These are phyloP conservation scores for Caprella mutica DNA, from an alignment of 2,888 invertebrate species.

Conservation along the genomic window DNA sequence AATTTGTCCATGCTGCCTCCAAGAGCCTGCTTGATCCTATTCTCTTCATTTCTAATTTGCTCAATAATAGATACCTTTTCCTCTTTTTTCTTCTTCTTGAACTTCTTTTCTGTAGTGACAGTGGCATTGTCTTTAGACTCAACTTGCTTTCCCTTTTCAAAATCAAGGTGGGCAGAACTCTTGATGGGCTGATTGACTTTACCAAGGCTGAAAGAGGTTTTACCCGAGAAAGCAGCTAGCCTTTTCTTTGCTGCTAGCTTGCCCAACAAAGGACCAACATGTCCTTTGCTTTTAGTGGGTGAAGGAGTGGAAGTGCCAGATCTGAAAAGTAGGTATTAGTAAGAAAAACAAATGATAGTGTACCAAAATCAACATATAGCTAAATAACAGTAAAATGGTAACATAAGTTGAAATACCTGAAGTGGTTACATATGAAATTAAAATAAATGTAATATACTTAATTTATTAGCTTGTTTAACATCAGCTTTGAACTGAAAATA, in stretches of 20 bases:
- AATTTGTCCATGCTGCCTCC: slow-evolving; percentile 20
- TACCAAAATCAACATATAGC: too few species aligned
- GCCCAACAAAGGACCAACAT: slow-evolving; percentile 38
- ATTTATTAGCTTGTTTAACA: too few species aligned
- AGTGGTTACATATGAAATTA: too few species aligned
- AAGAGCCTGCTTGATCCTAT: slow-evolving; percentile 21
- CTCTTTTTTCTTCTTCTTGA: slow-evolving; percentile 31
- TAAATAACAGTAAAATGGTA: too few species aligned
- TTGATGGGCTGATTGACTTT: slow-evolving; percentile 13
- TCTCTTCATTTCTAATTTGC: slow-evolving; percentile 30
- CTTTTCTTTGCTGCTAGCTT: slow-evolving; percentile 42
- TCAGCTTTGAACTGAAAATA: too few species aligned
- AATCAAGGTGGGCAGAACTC: slow-evolving; percentile 13
- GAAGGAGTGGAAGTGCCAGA: too few species aligned
- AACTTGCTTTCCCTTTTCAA: slow-evolving; percentile 11
- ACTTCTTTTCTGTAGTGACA: not conserved
- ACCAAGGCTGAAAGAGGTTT: slow-evolving; percentile 10
- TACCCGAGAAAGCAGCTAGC: slow-evolving; percentile 40
- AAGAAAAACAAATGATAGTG: too few species aligned
- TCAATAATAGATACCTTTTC: slow-evolving; percentile 31
- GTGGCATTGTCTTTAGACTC: not conserved
- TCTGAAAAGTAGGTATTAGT: too few species aligned
- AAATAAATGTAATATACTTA: too few species aligned
- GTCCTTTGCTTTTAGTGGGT: too few species aligned
- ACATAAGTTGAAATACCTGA: too few species aligned